These are phyloP conservation scores for Brachionichthys hirsutus DNA, from an alignment of 2,113 vertebrate genomes.

Conservation along the genomic window DNA sequence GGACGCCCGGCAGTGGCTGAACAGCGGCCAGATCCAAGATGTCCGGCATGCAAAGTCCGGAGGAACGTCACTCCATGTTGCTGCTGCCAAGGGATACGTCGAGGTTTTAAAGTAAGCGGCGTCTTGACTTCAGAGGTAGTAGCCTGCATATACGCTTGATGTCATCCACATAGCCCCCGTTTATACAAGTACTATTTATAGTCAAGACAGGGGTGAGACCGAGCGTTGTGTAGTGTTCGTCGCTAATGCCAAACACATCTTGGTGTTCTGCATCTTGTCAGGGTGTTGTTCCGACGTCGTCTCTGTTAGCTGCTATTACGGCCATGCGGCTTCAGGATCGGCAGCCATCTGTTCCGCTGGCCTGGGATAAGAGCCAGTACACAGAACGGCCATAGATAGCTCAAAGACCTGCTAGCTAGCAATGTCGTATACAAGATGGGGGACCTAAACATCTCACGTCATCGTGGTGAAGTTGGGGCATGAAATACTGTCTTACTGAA, in stretches of 20 bases:
- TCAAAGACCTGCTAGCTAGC: constrained; percentile 13
- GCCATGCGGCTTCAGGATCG: constrained; percentile 20
- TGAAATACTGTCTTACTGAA: no score
- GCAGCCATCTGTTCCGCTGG: constrained; percentile 38
- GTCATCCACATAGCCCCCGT: background rate
- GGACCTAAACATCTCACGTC: no score
- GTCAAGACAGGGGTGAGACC: background rate
- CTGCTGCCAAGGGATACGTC: constrained; percentile 95
- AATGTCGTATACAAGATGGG: no score
- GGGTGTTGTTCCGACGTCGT: constrained; percentile 6
- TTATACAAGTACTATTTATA: constrained; percentile 18
- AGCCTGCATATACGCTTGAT: background rate
- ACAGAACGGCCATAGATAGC: constrained; percentile 44
- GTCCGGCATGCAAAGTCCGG: constrained; percentile 93
- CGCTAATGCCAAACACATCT: constrained; percentile 16
- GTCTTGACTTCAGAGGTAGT: background rate
- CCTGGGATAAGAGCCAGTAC: constrained; percentile 53
- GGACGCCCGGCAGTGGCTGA: constrained; percentile 97
- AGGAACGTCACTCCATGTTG: constrained; percentile 95
- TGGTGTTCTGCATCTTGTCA: constrained; percentile 34
- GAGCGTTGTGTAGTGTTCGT: background rate
- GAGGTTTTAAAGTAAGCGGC: constrained; percentile 98
- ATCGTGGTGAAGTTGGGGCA: no score
- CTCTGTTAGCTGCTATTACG: constrained; percentile 24
- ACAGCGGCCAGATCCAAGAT: constrained; percentile 95